Conservation (phyloP, 2,797 vertebrate genomes). For the Podargus strigoides region DNA sequence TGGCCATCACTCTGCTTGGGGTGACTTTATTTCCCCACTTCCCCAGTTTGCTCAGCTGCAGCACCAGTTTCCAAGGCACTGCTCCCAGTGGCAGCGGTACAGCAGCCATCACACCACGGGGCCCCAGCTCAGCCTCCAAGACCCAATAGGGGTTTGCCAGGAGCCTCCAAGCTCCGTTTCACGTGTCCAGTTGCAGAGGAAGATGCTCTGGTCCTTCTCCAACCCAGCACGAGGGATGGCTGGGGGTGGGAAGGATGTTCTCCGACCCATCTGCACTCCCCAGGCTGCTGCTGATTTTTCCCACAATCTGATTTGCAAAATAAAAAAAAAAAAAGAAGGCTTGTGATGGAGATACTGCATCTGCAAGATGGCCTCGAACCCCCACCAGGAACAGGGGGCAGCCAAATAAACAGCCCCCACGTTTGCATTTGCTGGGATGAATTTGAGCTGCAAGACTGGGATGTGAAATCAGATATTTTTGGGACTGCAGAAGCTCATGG, state of each 20-base stretch:
- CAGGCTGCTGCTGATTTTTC: accelerated
- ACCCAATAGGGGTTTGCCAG: accelerated
- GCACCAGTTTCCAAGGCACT: neutral
- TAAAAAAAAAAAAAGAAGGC: neutral
- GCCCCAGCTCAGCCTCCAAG: neutral
- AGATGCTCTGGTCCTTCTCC: neutral
- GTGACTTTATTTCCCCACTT: neutral
- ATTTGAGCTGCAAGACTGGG: accelerated
- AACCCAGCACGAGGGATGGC: accelerated
- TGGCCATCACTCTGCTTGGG: accelerated
- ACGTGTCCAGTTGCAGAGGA: neutral
- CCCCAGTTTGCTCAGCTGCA: neutral
- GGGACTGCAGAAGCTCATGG: accelerated
- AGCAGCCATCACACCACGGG: accelerated
- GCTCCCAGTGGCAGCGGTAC: neutral
- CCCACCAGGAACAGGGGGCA: neutral
- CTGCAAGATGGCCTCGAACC: too few species aligned
- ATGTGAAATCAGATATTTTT: neutral
- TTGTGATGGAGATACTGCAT: accelerated
- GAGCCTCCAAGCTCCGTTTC: neutral
- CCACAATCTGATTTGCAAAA: neutral
- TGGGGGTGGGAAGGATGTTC: neutral
- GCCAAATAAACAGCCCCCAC: neutral
- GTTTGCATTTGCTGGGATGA: neutral
- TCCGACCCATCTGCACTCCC: accelerated